These are phyloP conservation scores for Girardinus metallicus DNA, from an alignment of 2,797 vertebrate species.

Conservation along the genomic window DNA sequence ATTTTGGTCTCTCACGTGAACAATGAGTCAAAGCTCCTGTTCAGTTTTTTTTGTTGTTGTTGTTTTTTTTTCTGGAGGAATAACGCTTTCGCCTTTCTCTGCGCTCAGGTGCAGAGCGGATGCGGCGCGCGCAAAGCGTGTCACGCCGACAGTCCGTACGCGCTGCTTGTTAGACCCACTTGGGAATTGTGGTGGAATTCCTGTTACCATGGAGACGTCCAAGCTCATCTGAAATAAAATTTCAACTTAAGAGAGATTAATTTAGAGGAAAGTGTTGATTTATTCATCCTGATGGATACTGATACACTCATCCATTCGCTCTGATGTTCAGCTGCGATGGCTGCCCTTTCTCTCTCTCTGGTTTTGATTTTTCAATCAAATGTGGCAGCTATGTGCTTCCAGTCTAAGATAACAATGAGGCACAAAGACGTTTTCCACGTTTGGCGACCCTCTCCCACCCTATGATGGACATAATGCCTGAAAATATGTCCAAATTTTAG, in stretches of 20 bases:
- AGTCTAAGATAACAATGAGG: slow-evolving; percentile 8
- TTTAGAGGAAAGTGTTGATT: slow-evolving; percentile 79
- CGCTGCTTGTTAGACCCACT: slow-evolving; percentile 59
- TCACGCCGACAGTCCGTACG: slow-evolving; percentile 59
- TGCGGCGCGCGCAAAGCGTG: slow-evolving; percentile 39
- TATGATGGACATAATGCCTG: not conserved
- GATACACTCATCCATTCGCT: slow-evolving; percentile 72
- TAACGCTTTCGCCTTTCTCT: slow-evolving; percentile 18
- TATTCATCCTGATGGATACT: slow-evolving; percentile 77
- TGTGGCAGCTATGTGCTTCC: slow-evolving; percentile 8
- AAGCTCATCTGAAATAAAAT: slow-evolving; percentile 76
- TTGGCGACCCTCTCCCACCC: not conserved
- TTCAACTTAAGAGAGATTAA: slow-evolving; percentile 82
- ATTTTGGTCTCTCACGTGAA: slow-evolving; percentile 25
- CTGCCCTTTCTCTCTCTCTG: slow-evolving; percentile 42
- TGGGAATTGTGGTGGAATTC: slow-evolving; percentile 72
- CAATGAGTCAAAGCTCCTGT: slow-evolving; percentile 22
- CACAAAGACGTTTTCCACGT: not conserved
- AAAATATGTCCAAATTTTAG: not conserved
- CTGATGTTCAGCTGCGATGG: slow-evolving; percentile 65
- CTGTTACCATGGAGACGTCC: slow-evolving; percentile 82
- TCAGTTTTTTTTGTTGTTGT: not conserved
- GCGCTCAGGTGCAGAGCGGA: slow-evolving; percentile 53
- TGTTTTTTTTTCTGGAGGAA: slow-evolving; percentile 1
- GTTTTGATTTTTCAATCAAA: slow-evolving; percentile 58